Conservation (phyloP, 2,113 vertebrate genomes). For the Cinclus mexicanus region DNA sequence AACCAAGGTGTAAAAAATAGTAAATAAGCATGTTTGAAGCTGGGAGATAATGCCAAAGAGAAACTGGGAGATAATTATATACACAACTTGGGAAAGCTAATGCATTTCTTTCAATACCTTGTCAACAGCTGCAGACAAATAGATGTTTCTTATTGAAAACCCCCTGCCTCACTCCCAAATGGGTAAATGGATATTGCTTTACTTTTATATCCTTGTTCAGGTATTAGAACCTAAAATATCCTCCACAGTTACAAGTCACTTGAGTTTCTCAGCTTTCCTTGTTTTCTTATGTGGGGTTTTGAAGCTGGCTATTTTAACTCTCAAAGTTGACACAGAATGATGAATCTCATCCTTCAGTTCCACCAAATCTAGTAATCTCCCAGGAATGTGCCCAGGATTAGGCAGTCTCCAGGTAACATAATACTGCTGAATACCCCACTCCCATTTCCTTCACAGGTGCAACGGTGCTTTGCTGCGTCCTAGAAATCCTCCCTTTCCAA, state of each 20-base stretch:
- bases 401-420: background rate
- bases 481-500: background rate
- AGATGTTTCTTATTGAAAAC: background rate
- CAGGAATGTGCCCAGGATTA: background rate
- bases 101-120: background rate
- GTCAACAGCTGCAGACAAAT: background rate
- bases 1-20: background rate
- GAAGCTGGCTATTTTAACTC: background rate
- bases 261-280: background rate
- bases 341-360: background rate
- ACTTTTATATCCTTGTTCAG: background rate
- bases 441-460: background rate
- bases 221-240: background rate
- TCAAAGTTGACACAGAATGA: background rate
- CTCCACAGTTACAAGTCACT: background rate
- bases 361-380: background rate
- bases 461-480: background rate
- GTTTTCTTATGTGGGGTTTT: background rate
- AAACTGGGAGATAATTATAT: accelerated
- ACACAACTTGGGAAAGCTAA: background rate
- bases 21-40: background rate
- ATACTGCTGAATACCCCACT: background rate
- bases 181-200: background rate
- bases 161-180: background rate
- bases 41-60: background rate